A percentile compares a stretch with the other conserved stretches of the same genome.
Evolutionary conservation across 2,797 vertebrate species (phyloP).

Genomic region (Lagorchestes hirsutus): DNA sequence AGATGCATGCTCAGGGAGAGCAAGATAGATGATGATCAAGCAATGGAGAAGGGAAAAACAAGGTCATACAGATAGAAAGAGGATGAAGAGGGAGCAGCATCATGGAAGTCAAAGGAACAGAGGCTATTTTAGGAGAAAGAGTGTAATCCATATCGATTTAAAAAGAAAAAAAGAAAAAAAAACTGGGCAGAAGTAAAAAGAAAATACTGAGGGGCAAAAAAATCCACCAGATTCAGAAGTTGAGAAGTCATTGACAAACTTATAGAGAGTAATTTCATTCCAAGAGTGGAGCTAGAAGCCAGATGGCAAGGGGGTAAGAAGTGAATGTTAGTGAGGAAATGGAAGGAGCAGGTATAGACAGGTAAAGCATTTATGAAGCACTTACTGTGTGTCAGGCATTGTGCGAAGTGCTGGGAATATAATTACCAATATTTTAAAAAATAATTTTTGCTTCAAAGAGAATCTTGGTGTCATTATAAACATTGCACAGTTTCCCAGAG

Average conservation of each 20-base stretch:
- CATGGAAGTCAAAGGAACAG: background rate
- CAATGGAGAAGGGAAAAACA: background rate
- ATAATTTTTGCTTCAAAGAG: background rate
- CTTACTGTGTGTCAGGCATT: background rate
- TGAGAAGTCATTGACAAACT: background rate
- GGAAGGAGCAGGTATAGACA: background rate
- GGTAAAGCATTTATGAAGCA: background rate
- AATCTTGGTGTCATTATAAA: background rate
- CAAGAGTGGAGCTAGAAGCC: background rate
- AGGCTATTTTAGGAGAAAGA: background rate
- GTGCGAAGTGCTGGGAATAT: background rate
- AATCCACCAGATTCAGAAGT: background rate
- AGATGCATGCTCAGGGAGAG: background rate
- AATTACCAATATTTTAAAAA: background rate
- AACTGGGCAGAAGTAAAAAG: background rate
- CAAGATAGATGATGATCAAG: background rate
- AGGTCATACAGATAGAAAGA: background rate
- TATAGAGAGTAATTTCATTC: background rate
- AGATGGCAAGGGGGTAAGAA: background rate
- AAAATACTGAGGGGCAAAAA: background rate
- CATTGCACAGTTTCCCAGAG: background rate
- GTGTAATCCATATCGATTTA: background rate
- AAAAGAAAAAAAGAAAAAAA: background rate
- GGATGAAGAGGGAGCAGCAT: background rate
- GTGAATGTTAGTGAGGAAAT: background rate